phyloP scores from a whole-genome alignment of 2,113 vertebrate genomes.

The Urocynchramus pylzowi region DNA sequence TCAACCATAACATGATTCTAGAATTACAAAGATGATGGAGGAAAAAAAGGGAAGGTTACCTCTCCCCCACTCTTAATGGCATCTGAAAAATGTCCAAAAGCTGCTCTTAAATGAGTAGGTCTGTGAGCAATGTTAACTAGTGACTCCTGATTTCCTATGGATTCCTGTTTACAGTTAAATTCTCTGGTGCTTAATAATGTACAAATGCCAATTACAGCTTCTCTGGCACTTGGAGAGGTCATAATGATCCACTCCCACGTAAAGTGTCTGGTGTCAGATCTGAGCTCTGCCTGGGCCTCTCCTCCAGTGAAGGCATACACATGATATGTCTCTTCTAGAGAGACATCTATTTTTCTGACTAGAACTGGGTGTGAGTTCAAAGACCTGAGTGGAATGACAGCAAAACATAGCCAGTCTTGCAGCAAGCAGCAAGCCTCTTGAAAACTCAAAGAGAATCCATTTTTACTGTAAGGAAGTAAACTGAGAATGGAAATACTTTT shows the following conservation, averaged over 20 bases:
- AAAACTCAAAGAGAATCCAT: neutral
- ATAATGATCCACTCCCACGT: neutral
- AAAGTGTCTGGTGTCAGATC: neutral
- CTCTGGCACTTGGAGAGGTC: neutral
- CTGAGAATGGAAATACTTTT: neutral
- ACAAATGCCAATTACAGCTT: constrained; percentile 20
- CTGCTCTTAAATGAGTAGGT: neutral
- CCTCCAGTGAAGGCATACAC: neutral
- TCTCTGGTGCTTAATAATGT: neutral
- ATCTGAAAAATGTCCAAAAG: neutral
- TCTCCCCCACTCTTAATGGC: neutral
- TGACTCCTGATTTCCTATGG: constrained; percentile 4
- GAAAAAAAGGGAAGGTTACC: neutral
- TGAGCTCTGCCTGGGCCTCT: neutral
- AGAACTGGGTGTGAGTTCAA: neutral
- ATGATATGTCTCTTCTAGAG: neutral
- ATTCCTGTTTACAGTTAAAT: constrained; percentile 20
- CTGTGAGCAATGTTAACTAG: neutral
- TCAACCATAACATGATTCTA: neutral
- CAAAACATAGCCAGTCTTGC: neutral
- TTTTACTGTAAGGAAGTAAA: neutral
- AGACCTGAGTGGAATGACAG: neutral
- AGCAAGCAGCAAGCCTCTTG: neutral
- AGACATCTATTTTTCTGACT: neutral
- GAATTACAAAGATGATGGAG: neutral